Evolutionary conservation across 2,113 vertebrate species (phyloP).

Genomic region (Dicentrarchus labrax): DNA sequence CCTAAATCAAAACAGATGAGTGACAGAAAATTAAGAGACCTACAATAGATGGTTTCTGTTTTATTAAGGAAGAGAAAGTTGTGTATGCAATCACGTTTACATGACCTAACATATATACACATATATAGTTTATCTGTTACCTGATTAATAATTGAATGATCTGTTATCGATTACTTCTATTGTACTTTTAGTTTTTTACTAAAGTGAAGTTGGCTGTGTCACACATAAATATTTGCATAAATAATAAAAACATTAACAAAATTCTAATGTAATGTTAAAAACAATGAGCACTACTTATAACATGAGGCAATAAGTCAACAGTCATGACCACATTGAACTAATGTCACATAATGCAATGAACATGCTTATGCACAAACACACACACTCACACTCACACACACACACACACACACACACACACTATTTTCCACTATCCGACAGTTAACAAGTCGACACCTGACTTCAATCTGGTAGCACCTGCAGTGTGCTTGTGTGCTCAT

Average conservation of each 20-base stretch:
- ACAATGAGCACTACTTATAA: not conserved
- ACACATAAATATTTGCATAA: too few species aligned
- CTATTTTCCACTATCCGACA: constrained; percentile 15
- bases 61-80: too few species aligned
- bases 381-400: constrained; percentile 30
- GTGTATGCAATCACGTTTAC: too few species aligned
- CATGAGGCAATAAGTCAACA: not conserved
- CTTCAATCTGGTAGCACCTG: constrained; percentile 75
- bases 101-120: too few species aligned
- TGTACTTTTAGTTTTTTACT: too few species aligned
- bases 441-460: constrained; percentile 73
- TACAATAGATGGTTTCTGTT: too few species aligned
- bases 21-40: too few species aligned
- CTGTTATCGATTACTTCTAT: too few species aligned
- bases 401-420: constrained; percentile 29
- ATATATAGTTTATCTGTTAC: too few species aligned
- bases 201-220: too few species aligned
- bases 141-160: too few species aligned
- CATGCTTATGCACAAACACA: constrained; percentile 18
- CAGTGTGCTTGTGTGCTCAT: constrained; percentile 40
- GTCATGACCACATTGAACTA: constrained; percentile 6
- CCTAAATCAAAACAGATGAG: not conserved
- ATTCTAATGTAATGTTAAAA: not conserved
- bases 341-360: not conserved
- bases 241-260: too few species aligned